Evolutionary conservation across 2,888 invertebrate genomes (phyloP), one percentile per base, ranked within the genome.

Genomic region (Neoaliturus tenellus): DNA sequence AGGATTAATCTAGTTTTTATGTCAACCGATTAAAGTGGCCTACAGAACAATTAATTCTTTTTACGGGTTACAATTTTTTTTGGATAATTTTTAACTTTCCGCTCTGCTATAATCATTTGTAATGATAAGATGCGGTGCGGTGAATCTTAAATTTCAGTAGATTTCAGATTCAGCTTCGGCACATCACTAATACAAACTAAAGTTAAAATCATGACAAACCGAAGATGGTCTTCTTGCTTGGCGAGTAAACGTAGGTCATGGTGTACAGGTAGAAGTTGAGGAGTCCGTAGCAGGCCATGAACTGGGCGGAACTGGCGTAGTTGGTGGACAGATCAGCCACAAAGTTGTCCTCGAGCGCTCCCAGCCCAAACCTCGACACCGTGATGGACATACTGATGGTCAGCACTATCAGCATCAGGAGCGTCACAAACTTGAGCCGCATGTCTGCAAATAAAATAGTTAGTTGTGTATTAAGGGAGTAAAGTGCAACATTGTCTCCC

Each of bases 171-270:
- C n/a, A n/a, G n/a, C n/a, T n/a, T n/a, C n/a, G n/a, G n/a, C n/a
- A n/a, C n/a, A n/a, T n/a, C n/a, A n/a, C n/a, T n/a, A n/a, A n/a
- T n/a, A 67, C n/a, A n/a, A 51, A 55, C n/a, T n/a, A n/a, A 39
- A 39, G 12, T 39, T 39, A 62, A 51, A 82, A 80, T 80, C 8
- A n/a, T n/a, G 14, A 90, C 93, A 93, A 91, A 98, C 98, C 97
- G 90, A 97, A 96, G 75, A 96, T 92, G 86, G 96, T 95, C 87
- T 95, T 95, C 84, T 93, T 93, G 33, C 95, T 95, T 0, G 98
- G 98, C 0, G 98, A 96, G 91, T 98, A 99, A 73, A 99, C 95
- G 91, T 98, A 98, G 20, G 98, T 97, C 95, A 98, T 95, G 8
- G 96, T 95, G 91, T 96, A 98, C 86, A 98, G 91, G 90, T 98